Evolutionary conservation across 1,140 invertebrate species (phyloP).

Genomic region (Monomorium pharaonis): DNA sequence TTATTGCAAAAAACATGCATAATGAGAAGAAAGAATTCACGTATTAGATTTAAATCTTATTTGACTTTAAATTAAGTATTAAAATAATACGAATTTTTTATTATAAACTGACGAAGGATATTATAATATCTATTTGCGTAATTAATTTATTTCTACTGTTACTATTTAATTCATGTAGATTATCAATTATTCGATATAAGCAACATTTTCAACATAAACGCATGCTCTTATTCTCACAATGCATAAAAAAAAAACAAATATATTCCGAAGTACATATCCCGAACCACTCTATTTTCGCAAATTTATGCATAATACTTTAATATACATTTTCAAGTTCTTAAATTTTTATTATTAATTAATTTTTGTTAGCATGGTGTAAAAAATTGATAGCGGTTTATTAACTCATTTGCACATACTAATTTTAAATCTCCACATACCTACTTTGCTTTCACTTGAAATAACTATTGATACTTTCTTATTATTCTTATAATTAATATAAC

Average conservation of each 20-base stretch:
- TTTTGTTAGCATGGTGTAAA: background rate
- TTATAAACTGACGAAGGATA: background rate
- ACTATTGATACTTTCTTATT: background rate
- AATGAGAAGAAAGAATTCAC: background rate
- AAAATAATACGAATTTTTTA: background rate
- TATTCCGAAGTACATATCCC: slow-evolving; percentile 71
- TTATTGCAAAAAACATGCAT: background rate
- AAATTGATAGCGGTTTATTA: background rate
- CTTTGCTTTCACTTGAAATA: slow-evolving; percentile 3
- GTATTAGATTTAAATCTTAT: background rate
- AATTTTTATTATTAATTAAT: background rate
- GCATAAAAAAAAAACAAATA: slow-evolving; percentile 18
- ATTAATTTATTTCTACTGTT: background rate
- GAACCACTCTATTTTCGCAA: slow-evolving; percentile 78
- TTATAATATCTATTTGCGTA: background rate
- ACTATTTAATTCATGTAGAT: background rate
- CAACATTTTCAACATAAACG: background rate
- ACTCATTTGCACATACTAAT: background rate
- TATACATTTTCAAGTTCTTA: too few relatives aligned
- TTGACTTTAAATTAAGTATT: background rate
- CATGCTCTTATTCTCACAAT: background rate
- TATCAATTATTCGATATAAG: background rate
- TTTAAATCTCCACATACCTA: background rate
- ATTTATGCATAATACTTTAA: background rate
- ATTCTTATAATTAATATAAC: slow-evolving; percentile 3